Evolutionary conservation across 2,888 invertebrate species (phyloP), one percentile per base, ranked within the genome.

Genomic region (Caenorhabditis sp.): DNA sequence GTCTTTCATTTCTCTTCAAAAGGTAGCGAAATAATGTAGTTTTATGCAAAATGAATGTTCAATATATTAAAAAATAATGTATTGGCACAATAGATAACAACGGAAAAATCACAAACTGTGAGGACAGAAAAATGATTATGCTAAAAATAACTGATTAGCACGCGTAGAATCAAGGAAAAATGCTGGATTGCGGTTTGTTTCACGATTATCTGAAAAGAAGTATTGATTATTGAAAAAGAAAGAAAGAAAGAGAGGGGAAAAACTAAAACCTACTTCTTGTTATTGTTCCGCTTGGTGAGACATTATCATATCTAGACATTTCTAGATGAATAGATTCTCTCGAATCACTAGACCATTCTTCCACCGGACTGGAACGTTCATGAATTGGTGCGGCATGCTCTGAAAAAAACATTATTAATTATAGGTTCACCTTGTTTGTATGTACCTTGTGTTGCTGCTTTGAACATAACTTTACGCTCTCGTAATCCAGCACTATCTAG

Each of bases 241-340:
- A 5, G 26, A 27, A 56, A 21, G 23, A 26, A 7, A 21, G 25
- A 5, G 26, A 27, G 26, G 8, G 27, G 20, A 25, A 25, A 10
- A 10, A 36, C 7, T 17, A n/a, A 56, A 27, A 59, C 65, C 52
- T 38, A 69, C 69, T 74, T 59, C 73, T 56, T 10, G 66, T 74
- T 12, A 74, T 69, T 8, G 73, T 79, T 26, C 79, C 79, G 53
- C 76, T 80, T n/a, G 80, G 77, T 17, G 83, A 78, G n/a, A 84
- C 84, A 62, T 84, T 84, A 67, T 84, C 84, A 70, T 84, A 84
- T 31, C 84, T 75, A n/a, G 83, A 83, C 77, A 84, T 81, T 67
- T 84, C 84, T 21, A 84, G 67, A 14, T 78, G 81, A 17, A 78
- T 72, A 63, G 78, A 78, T 53, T 80, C 78, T 31, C 80, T 43